These are phyloP conservation scores for Seira musarum DNA, from an alignment of 2,888 invertebrate genomes.

Conservation along the genomic window DNA sequence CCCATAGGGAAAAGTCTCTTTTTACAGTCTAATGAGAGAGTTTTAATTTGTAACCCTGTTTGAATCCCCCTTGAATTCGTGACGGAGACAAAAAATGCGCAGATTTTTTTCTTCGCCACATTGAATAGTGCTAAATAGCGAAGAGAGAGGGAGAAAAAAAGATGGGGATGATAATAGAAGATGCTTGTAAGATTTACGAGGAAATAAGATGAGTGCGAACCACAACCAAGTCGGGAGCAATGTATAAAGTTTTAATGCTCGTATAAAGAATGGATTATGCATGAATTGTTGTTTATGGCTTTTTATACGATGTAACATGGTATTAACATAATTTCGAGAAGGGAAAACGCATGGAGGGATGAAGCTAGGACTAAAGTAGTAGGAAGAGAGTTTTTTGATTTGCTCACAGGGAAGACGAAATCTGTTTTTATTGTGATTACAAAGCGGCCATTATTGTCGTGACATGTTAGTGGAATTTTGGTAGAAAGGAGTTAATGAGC, in stretches of 20 bases:
- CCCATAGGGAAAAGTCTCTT: background rate
- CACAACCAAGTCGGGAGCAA: background rate
- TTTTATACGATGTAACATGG: background rate
- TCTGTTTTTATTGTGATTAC: constrained; percentile 13
- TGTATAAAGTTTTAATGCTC: background rate
- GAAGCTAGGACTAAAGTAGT: too few relatives aligned
- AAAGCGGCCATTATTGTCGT: constrained; percentile 11
- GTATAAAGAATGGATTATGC: background rate
- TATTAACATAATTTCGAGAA: background rate
- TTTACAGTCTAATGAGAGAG: constrained; percentile 4
- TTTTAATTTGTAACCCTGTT: constrained; percentile 37
- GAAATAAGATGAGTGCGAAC: background rate
- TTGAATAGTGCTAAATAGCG: too few relatives aligned
- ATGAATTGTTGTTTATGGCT: background rate
- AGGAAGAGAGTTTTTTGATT: constrained; percentile 36
- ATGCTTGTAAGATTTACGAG: background rate
- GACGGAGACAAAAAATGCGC: background rate
- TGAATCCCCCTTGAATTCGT: constrained; percentile 4
- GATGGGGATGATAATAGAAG: background rate
- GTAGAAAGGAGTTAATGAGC: constrained; percentile 44
- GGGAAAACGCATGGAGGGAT: constrained; percentile 20
- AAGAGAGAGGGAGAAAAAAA: too few relatives aligned
- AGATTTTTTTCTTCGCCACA: background rate
- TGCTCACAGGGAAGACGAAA: background rate
- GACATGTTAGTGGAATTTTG: constrained; percentile 14